These are phyloP conservation scores for Pseudorectes ferrugineus DNA, from an alignment of 2,113 vertebrate species.

Conservation along the genomic window DNA sequence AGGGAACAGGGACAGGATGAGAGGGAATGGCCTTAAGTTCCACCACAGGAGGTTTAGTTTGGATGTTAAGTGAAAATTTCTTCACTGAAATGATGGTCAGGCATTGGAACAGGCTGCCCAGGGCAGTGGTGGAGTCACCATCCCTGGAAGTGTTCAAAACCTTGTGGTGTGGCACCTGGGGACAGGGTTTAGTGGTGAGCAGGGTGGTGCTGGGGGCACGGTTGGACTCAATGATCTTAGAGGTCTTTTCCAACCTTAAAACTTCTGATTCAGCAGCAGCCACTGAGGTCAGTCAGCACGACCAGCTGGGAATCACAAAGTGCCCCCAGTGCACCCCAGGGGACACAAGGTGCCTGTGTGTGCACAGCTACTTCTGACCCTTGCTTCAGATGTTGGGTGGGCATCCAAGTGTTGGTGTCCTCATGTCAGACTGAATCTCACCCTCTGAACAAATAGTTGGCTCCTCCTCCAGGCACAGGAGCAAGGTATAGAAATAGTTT, in stretches of 20 bases:
- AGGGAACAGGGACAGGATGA: accelerated
- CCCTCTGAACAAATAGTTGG: neutral
- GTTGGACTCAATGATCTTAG: neutral
- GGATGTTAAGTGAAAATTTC: neutral
- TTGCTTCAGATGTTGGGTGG: neutral
- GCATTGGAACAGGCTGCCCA: neutral
- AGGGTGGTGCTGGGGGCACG: accelerated
- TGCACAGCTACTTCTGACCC: accelerated
- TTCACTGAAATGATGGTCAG: neutral
- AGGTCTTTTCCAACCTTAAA: neutral
- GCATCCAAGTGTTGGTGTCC: neutral
- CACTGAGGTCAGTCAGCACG: neutral
- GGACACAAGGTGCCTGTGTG: neutral
- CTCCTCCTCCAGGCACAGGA: neutral
- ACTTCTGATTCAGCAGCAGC: neutral
- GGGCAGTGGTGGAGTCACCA: neutral
- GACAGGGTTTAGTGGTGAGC: neutral
- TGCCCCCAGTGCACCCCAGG: neutral
- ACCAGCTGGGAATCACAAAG: neutral
- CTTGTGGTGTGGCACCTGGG: neutral
- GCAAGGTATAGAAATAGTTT: neutral
- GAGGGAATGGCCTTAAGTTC: accelerated
- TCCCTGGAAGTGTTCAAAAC: neutral
- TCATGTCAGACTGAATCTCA: neutral
- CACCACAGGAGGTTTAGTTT: accelerated